Conservation (phyloP, 2,888 invertebrate species). For the Acronicta leporina region DNA sequence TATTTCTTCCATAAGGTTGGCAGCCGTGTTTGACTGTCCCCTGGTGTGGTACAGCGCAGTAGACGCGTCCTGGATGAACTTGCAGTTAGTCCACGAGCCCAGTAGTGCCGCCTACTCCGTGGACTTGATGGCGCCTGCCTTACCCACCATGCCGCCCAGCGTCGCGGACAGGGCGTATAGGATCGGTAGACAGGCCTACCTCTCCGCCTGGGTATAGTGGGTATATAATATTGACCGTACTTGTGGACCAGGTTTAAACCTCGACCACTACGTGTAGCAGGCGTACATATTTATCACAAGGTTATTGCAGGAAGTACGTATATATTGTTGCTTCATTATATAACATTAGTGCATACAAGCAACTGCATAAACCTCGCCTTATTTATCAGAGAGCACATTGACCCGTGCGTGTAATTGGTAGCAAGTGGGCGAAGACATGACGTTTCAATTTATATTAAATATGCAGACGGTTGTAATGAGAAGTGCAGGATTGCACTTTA, state of each 20-base stretch:
- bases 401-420: conserved; percentile 20
- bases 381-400: conserved; percentile 7
- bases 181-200: conserved; percentile 63
- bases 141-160: conserved; percentile 51
- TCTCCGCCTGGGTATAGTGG: conserved; percentile 65
- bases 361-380: background rate
- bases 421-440: conserved; percentile 31
- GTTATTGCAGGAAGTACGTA: background rate
- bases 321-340: conserved; percentile 2
- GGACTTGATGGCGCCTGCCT: conserved; percentile 49
- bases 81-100: conserved; percentile 66
- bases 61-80: conserved; percentile 67
- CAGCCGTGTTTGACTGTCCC: conserved; percentile 69
- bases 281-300: background rate
- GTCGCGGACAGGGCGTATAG: conserved; percentile 58
- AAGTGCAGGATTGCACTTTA: conserved; percentile 11
- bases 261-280: no score
- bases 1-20: conserved; percentile 56
- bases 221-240: conserved; percentile 58
- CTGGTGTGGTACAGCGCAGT: conserved; percentile 70
- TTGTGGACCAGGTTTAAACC: no score
- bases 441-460: conserved; percentile 32
- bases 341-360: background rate
- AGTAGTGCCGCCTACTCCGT: conserved; percentile 62
- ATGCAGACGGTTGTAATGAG: conserved; percentile 45